Base-by-base conservation (phyloP, 23 tunicate species). In the Oikopleura albicans region DNA sequence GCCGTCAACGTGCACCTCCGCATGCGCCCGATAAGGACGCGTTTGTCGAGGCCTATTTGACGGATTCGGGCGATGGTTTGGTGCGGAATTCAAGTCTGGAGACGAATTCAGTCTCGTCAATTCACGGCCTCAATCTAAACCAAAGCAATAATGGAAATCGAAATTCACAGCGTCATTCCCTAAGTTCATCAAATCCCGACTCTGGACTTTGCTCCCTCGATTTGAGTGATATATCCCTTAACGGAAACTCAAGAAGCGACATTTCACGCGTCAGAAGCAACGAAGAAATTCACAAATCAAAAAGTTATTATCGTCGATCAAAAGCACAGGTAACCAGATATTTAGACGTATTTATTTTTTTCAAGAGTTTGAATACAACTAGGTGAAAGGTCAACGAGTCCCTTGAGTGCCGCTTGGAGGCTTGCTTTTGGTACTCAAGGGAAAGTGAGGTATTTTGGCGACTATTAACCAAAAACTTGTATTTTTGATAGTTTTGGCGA, bases 171-270 rank as follows among this genome's bases (percentile, higher is more conserved):
- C 33, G 79, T 16, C 79, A 71, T 31, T 71, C 79, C 36, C 79
- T 71, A 37, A 12, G 34, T 12, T 71, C 79, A 2, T 16, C 36
- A 16, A 71, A 71, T 71, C 79, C 79, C 4, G 79, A 71, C 31
- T 71, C 79, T 27, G 79, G 79, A 27, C 79, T 71, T 16, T 71
- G 79, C 37, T 71, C 79, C 36, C 79, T 71, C 33, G 79, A 71
- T 29, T 71, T 71, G 79, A 16, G 36, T 29, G 79, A 71, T 71
- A 71, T 71, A 12, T 71, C 79, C 33, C 79, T 71, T 4, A 71
- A 71, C 37, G 79, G 79, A 71, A 29, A 16, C 34, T 12, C 34
- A 4, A 71, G 79, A 31, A 71, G 36, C 33, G 79, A 71, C 37
- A 71, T 71, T 71, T 71, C 79, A 2, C 28, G 79, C 4, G 79